Evolutionary conservation across 2,113 vertebrate species (phyloP), one percentile per base, ranked within the genome.

Genomic region (Arenaria interpres): DNA sequence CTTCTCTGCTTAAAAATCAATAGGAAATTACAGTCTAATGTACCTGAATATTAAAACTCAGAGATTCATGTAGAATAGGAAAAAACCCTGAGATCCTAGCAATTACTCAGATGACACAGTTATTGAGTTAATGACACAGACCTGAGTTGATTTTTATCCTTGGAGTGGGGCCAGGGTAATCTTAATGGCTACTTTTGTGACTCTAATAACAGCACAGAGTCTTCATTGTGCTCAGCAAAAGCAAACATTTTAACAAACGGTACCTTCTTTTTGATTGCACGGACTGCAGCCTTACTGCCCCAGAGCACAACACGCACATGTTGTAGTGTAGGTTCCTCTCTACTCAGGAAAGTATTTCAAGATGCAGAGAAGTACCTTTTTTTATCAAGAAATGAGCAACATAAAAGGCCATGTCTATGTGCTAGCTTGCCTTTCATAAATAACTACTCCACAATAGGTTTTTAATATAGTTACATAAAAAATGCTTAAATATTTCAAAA

Each of bases 271-370:
- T 64, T 21, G 13, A 75, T n/a, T 62, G 46, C 50, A 7, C 1
- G n/a, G 78, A 6, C 56, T 11, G n/a, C 83, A 71, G 80, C 64
- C 73, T 35, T 30, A 6, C 69, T 46, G 12, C 86, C 54, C 74
- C 8, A 0, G 56, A 77, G 50, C 76, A 54, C 0, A 0, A 15
- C 30, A 5, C 5, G 19, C 68, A 80, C 25, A 16, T 67, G 19
- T 66, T 84, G 57, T 15, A 59, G 9, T 16, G 22, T 30, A 71
- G 92, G 56, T 6, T 45, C 73, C 66, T 78, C 80, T 77, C 77
- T 51, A 2, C 69, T 48, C 64, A 48, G 43, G 7, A 33, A 91
- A 96, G 84, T 73, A 53, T 75, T 94, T 96, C 91, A 95, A 96
- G 89, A 85, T 96, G 95, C 59, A 63, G 54, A 56, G 7, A 90